Evolutionary conservation across 2,888 invertebrate species (phyloP), one percentile per base, ranked within the genome.

Genomic region (Cryptocheilus praepositus): DNA sequence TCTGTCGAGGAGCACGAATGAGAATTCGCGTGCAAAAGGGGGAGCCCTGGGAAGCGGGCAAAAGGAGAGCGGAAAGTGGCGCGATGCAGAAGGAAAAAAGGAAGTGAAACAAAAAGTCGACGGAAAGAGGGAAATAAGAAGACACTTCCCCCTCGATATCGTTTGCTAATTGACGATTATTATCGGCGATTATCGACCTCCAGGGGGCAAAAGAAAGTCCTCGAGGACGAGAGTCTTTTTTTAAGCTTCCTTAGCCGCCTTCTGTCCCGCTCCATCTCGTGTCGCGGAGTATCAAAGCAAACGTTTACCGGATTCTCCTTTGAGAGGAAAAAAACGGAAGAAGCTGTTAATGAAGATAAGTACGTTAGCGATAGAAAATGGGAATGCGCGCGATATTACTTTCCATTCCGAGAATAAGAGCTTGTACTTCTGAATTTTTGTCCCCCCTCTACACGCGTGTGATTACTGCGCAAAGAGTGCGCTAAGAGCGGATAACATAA

Each of bases 101-200:
- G 44, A n/a, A 15, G 13, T 13, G 18, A 16, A 13, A 49, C 11
- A 18, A 49, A 55, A 49, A 49, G 36, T 19, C 19, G 46, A 49
- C 21, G 55, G 57, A 46, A 49, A 57, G 43, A 53, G 61, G 28
- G 53, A 28, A 15, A 64, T 22, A 53, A 57, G 60, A 72, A 66
- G 54, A 61, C 56, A 43, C 62, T 36, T 36, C 36, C 36, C 36
- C 13, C 36, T 36, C 36, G 36, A 36, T 36, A 36, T 36, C 36
- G 36, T 36, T 36, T 36, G 36, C 36, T 36, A 36, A 36, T 36
- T 36, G 36, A 36, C 36, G 36, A 36, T 36, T 36, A 36, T 36
- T 36, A 36, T 36, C 36, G 36, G 4, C 36, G 36, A 36, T 36
- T 36, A 36, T 36, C 36, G 36, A 36, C 36, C 36, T 36, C 36